Percentiles rank a stretch among this genome's conserved stretches.
These are phyloP conservation scores for Scaptomyza caliginosa DNA, from an alignment of 2,888 invertebrate genomes.

Conservation along the genomic window DNA sequence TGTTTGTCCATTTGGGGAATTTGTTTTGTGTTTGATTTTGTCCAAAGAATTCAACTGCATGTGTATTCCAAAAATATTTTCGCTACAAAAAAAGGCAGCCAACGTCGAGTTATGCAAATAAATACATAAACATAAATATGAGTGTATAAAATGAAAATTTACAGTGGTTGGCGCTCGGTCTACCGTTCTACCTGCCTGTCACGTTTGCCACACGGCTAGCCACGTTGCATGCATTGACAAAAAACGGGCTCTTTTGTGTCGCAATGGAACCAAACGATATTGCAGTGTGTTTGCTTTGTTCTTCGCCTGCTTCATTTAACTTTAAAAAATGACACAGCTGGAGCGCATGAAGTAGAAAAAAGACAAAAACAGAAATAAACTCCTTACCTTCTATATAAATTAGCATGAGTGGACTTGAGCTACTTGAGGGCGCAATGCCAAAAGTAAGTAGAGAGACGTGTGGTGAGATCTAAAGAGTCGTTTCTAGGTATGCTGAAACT, in stretches of 20 bases:
- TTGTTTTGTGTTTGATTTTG: slow-evolving; percentile 58
- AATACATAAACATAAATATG: slow-evolving; percentile 42
- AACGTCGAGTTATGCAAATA: slow-evolving; percentile 41
- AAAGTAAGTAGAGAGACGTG: slow-evolving; percentile 26
- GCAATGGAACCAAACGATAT: slow-evolving; percentile 25
- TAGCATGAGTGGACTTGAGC: slow-evolving; percentile 65
- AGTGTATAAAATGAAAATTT: slow-evolving; percentile 46
- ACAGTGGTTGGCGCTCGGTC: slow-evolving; percentile 20
- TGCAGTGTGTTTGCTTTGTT: slow-evolving; percentile 53
- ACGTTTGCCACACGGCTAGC: slow-evolving; percentile 2
- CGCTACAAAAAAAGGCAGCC: slow-evolving; percentile 28
- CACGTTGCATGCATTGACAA: slow-evolving; percentile 45
- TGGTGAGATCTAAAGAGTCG: neutral
- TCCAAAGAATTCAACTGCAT: slow-evolving; percentile 34
- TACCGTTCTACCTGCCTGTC: neutral
- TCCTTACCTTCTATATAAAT: slow-evolving; percentile 52
- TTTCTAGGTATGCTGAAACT: neutral
- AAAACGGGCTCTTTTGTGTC: slow-evolving; percentile 13
- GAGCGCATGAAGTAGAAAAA: slow-evolving; percentile 23
- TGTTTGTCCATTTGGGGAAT: neutral
- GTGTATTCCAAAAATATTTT: slow-evolving; percentile 22
- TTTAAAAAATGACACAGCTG: slow-evolving; percentile 38
- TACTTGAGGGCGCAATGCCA: slow-evolving; percentile 60
- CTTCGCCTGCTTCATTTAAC: slow-evolving; percentile 61
- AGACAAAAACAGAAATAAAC: neutral